A percentile compares a stretch with the other conserved stretches of the same genome.
These are phyloP conservation scores for Hippocampus barbouri DNA, from an alignment of 2,113 vertebrate species.

Conservation along the genomic window DNA sequence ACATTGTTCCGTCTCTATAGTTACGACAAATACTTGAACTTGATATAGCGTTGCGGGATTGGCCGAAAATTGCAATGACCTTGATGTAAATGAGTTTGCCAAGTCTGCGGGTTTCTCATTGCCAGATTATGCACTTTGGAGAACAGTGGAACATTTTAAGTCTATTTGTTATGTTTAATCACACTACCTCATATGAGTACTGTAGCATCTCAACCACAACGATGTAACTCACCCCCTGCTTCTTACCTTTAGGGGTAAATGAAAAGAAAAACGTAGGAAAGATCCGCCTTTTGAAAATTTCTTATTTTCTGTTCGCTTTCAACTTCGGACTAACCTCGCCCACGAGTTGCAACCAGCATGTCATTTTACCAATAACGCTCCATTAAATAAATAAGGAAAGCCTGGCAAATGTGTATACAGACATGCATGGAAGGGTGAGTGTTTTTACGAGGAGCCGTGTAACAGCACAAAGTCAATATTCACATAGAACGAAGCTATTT, in stretches of 20 bases:
- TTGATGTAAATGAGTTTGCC: not conserved
- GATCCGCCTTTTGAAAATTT: not conserved
- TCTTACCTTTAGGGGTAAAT: not conserved
- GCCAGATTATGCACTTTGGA: not conserved
- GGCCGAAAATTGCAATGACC: not conserved
- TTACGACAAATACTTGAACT: conserved; percentile 3
- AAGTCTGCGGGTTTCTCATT: not conserved
- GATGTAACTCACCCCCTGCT: not conserved
- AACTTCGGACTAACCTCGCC: not conserved
- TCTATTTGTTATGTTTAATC: not conserved
- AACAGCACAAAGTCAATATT: conserved; percentile 33
- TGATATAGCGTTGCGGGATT: not conserved
- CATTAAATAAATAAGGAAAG: conserved; percentile 10
- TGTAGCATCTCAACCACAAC: not conserved
- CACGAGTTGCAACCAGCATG: not conserved
- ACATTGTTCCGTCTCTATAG: conserved; percentile 6
- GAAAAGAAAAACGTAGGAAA: not conserved
- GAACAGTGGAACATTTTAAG: conserved; percentile 2
- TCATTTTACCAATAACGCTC: not conserved
- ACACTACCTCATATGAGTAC: not conserved
- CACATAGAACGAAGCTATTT: conserved; percentile 40
- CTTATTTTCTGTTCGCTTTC: not conserved
- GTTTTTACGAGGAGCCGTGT: conserved; percentile 21
- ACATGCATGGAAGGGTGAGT: conserved; percentile 27
- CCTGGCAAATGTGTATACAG: conserved; percentile 25